These are phyloP conservation scores for Corythornis cristatus DNA, from an alignment of 2,113 vertebrate species.

Conservation along the genomic window DNA sequence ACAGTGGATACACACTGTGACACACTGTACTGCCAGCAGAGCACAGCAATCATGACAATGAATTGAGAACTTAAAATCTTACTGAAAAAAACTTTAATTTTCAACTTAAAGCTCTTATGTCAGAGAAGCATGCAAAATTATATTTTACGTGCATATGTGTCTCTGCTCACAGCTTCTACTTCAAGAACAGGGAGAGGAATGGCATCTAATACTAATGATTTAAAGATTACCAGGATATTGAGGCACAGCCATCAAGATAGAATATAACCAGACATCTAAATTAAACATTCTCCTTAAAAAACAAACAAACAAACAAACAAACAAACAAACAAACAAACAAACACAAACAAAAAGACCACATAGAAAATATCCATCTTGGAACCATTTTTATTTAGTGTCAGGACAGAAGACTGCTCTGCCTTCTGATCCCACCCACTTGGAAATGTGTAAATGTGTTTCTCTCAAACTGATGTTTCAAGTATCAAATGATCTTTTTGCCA, in stretches of 20 bases:
- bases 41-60: fast-evolving
- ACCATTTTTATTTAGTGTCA: background rate
- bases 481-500: background rate
- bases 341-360: background rate
- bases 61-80: background rate
- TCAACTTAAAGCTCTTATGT: background rate
- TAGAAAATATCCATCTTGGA: background rate
- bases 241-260: background rate
- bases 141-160: background rate
- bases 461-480: background rate
- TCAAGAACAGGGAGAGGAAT: background rate
- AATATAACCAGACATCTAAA: background rate
- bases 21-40: fast-evolving
- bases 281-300: background rate
- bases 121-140: background rate
- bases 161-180: background rate
- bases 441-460: background rate
- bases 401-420: background rate
- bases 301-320: background rate
- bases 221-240: background rate
- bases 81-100: background rate
- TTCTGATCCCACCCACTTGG: background rate
- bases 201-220: background rate
- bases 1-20: fast-evolving
- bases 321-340: background rate